Evolutionary conservation across 2,797 vertebrate genomes (phyloP).

Genomic region (Syngnathus rostellatus): DNA sequence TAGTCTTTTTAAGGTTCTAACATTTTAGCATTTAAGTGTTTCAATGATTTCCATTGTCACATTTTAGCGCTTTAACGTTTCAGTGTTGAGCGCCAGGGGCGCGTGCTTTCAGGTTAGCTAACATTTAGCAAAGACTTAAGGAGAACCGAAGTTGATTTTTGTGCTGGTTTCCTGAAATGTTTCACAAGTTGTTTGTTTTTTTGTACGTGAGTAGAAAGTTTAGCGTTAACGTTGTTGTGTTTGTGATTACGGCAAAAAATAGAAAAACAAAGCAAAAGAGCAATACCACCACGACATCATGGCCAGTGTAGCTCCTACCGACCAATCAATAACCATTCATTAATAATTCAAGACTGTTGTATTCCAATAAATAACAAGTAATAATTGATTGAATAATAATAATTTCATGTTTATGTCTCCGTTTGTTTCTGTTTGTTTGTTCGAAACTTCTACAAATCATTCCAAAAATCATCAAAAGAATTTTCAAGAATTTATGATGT

Average conservation of each 20-base stretch:
- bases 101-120: not conserved
- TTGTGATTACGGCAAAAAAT: constrained; percentile 9
- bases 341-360: constrained; percentile 66
- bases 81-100: not conserved
- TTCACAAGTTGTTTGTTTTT: not conserved
- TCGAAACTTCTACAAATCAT: constrained; percentile 2
- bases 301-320: constrained; percentile 54
- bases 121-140: not conserved
- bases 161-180: constrained; percentile 37
- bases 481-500: constrained; percentile 25
- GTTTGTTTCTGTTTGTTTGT: constrained; percentile 4
- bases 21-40: too few species aligned
- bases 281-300: constrained; percentile 43
- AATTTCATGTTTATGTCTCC: constrained; percentile 30
- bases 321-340: constrained; percentile 4
- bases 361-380: constrained; percentile 47
- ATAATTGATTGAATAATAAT: constrained; percentile 61
- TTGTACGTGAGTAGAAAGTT: not conserved
- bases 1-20: too few species aligned
- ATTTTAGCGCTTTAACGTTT: not conserved
- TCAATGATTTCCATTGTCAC: not conserved
- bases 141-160: not conserved
- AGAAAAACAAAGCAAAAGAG: constrained; percentile 26
- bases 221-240: constrained; percentile 2
- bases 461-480: not conserved